Base-by-base conservation (phyloP, 2,113 vertebrate genomes). In the Leucopsar rothschildi region DNA sequence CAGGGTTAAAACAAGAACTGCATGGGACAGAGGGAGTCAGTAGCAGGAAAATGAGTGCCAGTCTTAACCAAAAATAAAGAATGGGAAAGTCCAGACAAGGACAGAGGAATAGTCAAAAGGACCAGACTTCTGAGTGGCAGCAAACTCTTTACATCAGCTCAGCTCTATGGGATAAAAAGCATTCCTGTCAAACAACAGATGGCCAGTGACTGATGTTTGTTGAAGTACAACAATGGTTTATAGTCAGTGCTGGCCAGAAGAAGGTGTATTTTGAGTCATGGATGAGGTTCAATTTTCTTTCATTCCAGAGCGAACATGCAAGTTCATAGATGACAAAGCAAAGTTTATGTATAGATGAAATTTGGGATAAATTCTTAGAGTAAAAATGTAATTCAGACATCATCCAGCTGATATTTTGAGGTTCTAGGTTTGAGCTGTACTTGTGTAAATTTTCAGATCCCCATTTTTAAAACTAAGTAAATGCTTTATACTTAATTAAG, bases 21-120 rank as follows among this genome's bases (percentile, higher is more conserved):
- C 16, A 7, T 13, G 2, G 16, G 9, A 10, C 1, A 2, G 14
- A 42, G 23, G 5, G 10, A 2, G 6, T 9, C 1, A 1, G 27
- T 9, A 10, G 25, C 15, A 71, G 29, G 25, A 45, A 79, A 57
- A 37, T 22, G 15, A 71, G 13, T 47, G 24, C 4, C 3, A 18
- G 0, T 45, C 23, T 40, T 55, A 37, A 42, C 19, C 11, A 37
- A 50, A 71, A 76, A 24, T 21, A 56, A 78, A 4, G 16, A 60
- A 39, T 19, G 13, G 3, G 11, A 56, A 82, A 50, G 10, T 35
- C 10, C 6, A 56, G 45, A 24, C 22, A 80, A 66, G 22, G 25
- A 55, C 7, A 61, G 15, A 65, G 33, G 24, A 53, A 53, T 0
- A 24, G 11, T 18, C 13, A 64, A 63, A 89, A 52, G 17, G 59